These are phyloP conservation scores for Cataglyphis albicans DNA, from an alignment of 2,888 invertebrate genomes.

Conservation along the genomic window DNA sequence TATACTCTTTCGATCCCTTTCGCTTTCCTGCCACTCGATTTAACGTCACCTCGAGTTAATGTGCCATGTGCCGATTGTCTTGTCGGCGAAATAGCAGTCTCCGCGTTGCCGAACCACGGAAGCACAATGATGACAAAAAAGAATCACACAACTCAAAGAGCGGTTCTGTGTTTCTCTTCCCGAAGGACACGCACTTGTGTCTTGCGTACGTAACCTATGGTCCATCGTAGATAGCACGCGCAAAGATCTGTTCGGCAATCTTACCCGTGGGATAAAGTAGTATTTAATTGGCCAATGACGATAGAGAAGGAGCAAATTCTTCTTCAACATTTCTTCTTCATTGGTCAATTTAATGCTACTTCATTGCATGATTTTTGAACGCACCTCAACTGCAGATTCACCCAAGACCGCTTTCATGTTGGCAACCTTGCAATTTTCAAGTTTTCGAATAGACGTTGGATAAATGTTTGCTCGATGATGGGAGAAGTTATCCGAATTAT, in stretches of 20 bases:
- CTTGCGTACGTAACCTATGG: conserved; percentile 27
- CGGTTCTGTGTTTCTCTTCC: not conserved
- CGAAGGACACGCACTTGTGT: not conserved
- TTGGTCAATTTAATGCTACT: too few species aligned
- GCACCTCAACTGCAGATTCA: too few species aligned
- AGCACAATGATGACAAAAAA: not conserved
- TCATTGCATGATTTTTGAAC: too few species aligned
- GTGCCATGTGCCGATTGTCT: conserved; percentile 67
- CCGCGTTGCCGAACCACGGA: conserved; percentile 55
- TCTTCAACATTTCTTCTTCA: too few species aligned
- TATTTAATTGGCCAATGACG: too few species aligned
- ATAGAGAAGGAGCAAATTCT: too few species aligned
- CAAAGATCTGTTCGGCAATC: too few species aligned
- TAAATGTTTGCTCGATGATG: not conserved
- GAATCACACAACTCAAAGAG: not conserved
- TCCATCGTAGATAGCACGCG: not conserved
- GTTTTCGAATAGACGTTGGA: not conserved
- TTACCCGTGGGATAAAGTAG: too few species aligned
- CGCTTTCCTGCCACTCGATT: conserved; percentile 50
- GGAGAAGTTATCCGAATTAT: not conserved
- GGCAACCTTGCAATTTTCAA: not conserved
- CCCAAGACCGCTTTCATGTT: not conserved
- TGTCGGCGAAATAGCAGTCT: conserved; percentile 62
- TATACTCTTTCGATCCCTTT: conserved; percentile 45
- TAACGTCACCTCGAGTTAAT: not conserved